phyloP scores from a whole-genome alignment of 2,888 invertebrate species.

The Encarsia formosa region DNA sequence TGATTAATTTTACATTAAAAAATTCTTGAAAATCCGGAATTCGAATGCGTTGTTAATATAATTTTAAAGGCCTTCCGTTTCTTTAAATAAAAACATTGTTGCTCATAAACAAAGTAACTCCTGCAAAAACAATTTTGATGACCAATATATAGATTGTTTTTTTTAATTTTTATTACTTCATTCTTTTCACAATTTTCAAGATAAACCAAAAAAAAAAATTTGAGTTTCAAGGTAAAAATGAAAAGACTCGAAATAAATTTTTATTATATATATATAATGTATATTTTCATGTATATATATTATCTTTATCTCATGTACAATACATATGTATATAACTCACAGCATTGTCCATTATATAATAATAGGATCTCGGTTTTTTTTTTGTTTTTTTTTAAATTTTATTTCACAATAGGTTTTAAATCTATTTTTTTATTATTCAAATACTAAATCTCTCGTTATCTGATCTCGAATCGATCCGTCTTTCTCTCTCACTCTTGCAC shows the following conservation, averaged over 20 bases:
- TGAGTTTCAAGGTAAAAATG: no score
- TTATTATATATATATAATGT: slow-evolving; percentile 24
- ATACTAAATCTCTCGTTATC: background rate
- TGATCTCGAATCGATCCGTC: background rate
- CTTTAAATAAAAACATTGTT: no score
- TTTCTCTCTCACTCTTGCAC: slow-evolving; percentile 9
- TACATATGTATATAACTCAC: slow-evolving; percentile 39
- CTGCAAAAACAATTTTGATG: no score
- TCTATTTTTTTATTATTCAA: background rate
- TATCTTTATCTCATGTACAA: slow-evolving; percentile 25
- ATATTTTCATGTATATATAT: slow-evolving; percentile 25
- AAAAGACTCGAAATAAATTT: slow-evolving; percentile 3
- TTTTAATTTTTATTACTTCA: no score
- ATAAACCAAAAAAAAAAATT: no score
- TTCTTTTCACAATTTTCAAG: no score
- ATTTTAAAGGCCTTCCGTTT: no score
- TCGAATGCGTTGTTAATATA: no score
- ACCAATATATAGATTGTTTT: no score
- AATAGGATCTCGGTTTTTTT: slow-evolving; percentile 11
- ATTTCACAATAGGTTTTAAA: slow-evolving; percentile 3
- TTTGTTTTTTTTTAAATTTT: slow-evolving; percentile 5
- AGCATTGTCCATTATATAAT: slow-evolving; percentile 32
- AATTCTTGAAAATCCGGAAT: no score
- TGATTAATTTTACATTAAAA: no score
- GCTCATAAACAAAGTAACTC: no score